Evolutionary conservation across 2,797 vertebrate species (phyloP).

Genomic region (Margarornis squamiger): DNA sequence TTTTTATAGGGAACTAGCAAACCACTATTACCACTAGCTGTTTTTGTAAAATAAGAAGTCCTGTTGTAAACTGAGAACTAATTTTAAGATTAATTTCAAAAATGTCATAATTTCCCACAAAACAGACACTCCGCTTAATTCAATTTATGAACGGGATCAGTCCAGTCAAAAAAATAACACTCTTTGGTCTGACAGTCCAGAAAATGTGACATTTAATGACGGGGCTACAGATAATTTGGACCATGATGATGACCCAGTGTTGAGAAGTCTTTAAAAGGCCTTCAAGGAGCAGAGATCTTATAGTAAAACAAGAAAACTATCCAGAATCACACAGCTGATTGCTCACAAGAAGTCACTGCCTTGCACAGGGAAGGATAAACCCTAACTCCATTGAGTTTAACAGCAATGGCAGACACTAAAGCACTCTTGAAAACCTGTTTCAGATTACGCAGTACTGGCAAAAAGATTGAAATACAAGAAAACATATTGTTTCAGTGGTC

Average conservation of each 20-base stretch:
- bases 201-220: neutral
- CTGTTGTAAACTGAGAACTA: neutral
- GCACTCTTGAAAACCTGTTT: neutral
- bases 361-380: neutral
- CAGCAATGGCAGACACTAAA: neutral
- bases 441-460: neutral
- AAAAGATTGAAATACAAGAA: neutral
- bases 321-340: neutral
- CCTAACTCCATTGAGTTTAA: neutral
- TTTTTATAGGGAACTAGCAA: neutral
- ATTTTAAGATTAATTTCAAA: neutral
- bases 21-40: neutral
- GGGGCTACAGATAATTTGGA: neutral
- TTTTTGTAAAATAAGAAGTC: neutral
- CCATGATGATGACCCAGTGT: neutral
- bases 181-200: neutral
- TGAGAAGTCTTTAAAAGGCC: neutral
- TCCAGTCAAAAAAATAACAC: neutral
- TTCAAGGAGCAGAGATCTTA: neutral
- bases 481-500: neutral
- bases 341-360: neutral
- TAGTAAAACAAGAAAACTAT: neutral
- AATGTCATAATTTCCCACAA: neutral
- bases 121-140: neutral
- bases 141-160: neutral